Percentiles rank a stretch among this genome's conserved stretches.
These are phyloP conservation scores for Palaemon carinicauda DNA, from an alignment of 1,140 invertebrate species.

Conservation along the genomic window DNA sequence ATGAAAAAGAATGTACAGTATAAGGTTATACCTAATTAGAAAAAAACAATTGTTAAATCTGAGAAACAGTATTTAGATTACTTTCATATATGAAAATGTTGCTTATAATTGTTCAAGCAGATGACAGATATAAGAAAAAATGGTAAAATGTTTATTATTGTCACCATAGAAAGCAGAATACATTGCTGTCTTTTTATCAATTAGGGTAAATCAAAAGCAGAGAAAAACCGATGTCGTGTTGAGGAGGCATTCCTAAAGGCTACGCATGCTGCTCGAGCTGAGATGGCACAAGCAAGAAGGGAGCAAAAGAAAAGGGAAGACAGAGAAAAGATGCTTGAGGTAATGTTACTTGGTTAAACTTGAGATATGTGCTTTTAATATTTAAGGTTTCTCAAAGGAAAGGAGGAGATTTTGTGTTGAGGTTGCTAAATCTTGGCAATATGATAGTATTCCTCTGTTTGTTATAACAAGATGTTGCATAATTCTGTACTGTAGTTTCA, in stretches of 20 bases:
- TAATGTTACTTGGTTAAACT: not conserved
- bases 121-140: too few relatives aligned
- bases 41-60: too few relatives aligned
- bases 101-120: not conserved
- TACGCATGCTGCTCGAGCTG: constrained; percentile 68
- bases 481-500: too few relatives aligned
- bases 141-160: too few relatives aligned
- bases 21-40: too few relatives aligned
- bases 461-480: too few relatives aligned
- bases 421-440: too few relatives aligned
- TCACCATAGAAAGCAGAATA: too few relatives aligned
- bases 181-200: not conserved
- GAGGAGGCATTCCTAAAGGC: constrained; percentile 68
- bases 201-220: constrained; percentile 64
- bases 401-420: too few relatives aligned
- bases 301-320: constrained; percentile 68
- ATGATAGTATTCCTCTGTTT: too few relatives aligned
- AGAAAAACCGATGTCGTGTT: constrained; percentile 68
- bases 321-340: constrained; percentile 64
- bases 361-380: not conserved
- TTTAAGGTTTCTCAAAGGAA: not conserved
- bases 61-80: not conserved
- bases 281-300: constrained; percentile 68
- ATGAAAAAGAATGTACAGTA: too few relatives aligned
- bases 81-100: not conserved